Conservation (phyloP, 2,888 invertebrate species). For the Fissipunctia ypsillon region DNA sequence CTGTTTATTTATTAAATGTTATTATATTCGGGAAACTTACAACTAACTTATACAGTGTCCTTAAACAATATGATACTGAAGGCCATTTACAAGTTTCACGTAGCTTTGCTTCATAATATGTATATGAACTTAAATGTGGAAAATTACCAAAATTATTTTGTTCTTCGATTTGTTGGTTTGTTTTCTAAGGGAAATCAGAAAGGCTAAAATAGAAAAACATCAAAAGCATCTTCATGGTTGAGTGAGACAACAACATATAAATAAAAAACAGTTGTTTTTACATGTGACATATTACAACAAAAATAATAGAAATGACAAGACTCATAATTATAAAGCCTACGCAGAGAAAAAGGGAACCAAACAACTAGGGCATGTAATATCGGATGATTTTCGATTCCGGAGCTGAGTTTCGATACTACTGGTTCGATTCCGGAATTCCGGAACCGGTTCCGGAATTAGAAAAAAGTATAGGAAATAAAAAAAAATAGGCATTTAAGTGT, state of each 20-base stretch:
- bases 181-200: not conserved
- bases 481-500: no score
- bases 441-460: no score
- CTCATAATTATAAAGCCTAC: not conserved
- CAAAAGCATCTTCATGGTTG: not conserved
- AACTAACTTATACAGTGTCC: no score
- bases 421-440: no score
- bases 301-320: not conserved
- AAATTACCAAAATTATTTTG: not conserved
- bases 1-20: no score
- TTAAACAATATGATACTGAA: no score
- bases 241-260: not conserved
- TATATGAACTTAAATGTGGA: not conserved
- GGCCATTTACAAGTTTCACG: no score
- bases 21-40: no score
- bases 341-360: not conserved
- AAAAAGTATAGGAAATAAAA: no score
- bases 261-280: not conserved
- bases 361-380: no score
- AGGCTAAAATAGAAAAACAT: not conserved
- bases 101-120: not conserved
- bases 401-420: no score
- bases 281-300: not conserved
- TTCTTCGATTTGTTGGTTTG: not conserved
- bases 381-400: no score